Conservation (phyloP, 2,113 vertebrate species). For the Festucalex cinctus region DNA sequence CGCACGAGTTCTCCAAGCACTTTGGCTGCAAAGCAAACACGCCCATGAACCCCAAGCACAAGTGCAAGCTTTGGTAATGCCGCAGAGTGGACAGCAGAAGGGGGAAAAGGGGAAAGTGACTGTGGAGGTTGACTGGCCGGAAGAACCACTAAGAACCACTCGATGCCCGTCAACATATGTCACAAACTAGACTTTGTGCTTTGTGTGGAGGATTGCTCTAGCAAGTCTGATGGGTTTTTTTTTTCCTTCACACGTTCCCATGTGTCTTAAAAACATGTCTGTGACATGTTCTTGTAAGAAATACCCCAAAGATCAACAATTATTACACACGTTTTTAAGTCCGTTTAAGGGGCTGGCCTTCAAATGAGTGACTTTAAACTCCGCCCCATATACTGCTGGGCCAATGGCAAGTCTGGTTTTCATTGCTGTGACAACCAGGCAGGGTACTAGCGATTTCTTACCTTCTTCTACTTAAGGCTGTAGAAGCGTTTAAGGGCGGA, state of each 20-base stretch:
- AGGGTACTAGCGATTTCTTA: no score
- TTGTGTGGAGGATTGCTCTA: slow-evolving; percentile 14
- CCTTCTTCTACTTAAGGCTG: no score
- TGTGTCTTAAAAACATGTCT: neutral
- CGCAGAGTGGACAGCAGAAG: neutral
- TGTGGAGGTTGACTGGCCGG: neutral
- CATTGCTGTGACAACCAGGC: no score
- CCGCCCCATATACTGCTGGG: no score
- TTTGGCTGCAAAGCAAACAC: slow-evolving; percentile 80
- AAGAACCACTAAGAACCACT: slow-evolving; percentile 40
- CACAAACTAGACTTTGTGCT: slow-evolving; percentile 30
- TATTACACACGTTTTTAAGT: neutral
- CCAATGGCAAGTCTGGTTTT: no score
- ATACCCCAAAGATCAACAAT: neutral
- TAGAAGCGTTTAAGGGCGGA: no score
- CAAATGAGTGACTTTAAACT: no score
- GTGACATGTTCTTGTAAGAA: neutral
- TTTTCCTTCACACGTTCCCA: no score
- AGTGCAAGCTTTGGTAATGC: slow-evolving; percentile 94
- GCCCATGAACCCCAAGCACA: slow-evolving; percentile 89
- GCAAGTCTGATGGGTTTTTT: neutral
- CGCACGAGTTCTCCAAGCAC: slow-evolving; percentile 85
- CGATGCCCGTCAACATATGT: slow-evolving; percentile 20
- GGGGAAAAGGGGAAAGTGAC: neutral
- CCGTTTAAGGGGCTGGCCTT: no score